Evolutionary conservation across 2,797 vertebrate species (phyloP), one percentile per base, ranked within the genome.

Genomic region (Lophotriccus pileatus): DNA sequence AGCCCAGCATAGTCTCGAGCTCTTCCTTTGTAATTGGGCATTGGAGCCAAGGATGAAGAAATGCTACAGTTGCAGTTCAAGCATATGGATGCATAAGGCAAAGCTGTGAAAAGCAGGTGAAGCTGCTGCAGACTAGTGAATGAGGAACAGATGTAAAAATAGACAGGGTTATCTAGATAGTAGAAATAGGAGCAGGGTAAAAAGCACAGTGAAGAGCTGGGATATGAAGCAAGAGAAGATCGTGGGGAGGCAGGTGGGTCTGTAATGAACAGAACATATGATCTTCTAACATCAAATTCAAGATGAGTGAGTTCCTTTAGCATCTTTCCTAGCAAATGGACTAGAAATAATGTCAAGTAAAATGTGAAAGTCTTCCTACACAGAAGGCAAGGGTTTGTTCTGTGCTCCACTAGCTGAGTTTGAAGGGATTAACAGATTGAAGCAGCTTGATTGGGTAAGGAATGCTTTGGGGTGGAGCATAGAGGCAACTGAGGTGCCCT

Each of bases 61-160:
- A 32, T 44, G 14, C n/a, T 67, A 19, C 1, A 0, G 36, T 62
- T 84, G 66, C 62, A 69, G 53, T 34, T 72, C 53, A 69, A 75
- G 59, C 73, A 63, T 59, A 72, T 12, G 88, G 79, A 39, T 68
- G 39, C 22, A 30, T 34, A 72, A 84, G 14, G 24, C 53, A 86
- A 84, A 90, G 25, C 47, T 86, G 66, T 69, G 83, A 86, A 78
- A 92, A 84, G 69, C 76, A 93, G 82, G 37, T 56, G 66, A 88
- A 50, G 56, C 55, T 36, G 52, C 53, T n/a, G 64, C 46, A 74
- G 47, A 88, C 32, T 66, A 55, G 43, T 27, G 73, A 84, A 36
- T 28, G 19, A 8, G 28, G 27, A 94, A 47, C 53, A 89, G 91
- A 85, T 72, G 79, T 27, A 72, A 76, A 72, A 73, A 55, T 16